Evolutionary conservation across 2,113 vertebrate genomes (phyloP).

Genomic region (Lagopus leucura): DNA sequence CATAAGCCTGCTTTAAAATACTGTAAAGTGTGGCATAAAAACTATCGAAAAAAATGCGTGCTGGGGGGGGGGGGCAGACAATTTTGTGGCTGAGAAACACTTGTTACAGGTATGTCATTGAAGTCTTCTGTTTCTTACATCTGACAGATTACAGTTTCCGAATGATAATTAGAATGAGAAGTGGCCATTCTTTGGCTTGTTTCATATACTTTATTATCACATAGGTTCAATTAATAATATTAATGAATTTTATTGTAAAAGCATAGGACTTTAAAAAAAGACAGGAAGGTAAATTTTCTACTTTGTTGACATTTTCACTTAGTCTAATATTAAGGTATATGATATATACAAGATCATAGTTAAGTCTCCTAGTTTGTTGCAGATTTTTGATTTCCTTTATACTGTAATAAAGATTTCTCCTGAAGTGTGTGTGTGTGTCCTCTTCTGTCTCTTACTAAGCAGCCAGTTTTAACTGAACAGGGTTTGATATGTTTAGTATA

Average conservation of each 20-base stretch:
- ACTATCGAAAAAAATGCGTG: neutral
- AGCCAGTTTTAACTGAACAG: constrained; percentile 44
- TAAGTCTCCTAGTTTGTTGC: constrained; percentile 27
- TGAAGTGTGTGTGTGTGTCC: constrained; percentile 21
- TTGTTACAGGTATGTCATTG: neutral
- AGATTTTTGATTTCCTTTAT: constrained; percentile 40
- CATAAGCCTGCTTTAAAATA: neutral
- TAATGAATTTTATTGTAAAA: constrained; percentile 31
- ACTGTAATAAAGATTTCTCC: constrained; percentile 46
- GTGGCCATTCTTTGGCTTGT: neutral
- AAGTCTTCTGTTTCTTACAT: neutral
- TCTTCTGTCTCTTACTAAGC: constrained; percentile 6
- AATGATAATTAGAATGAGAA: neutral
- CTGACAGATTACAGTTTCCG: neutral
- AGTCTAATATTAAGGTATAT: neutral
- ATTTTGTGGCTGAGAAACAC: neutral
- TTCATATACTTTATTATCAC: neutral
- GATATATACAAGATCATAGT: constrained; percentile 26
- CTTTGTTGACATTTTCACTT: neutral
- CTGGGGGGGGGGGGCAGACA: neutral
- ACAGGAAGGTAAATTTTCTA: neutral
- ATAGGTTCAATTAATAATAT: neutral
- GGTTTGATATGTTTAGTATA: constrained; percentile 38
- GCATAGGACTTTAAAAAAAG: constrained; percentile 34
- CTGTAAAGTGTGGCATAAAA: neutral